These are phyloP conservation scores for Euspilapteryx auroguttella DNA, from an alignment of 2,888 invertebrate species.

Conservation along the genomic window DNA sequence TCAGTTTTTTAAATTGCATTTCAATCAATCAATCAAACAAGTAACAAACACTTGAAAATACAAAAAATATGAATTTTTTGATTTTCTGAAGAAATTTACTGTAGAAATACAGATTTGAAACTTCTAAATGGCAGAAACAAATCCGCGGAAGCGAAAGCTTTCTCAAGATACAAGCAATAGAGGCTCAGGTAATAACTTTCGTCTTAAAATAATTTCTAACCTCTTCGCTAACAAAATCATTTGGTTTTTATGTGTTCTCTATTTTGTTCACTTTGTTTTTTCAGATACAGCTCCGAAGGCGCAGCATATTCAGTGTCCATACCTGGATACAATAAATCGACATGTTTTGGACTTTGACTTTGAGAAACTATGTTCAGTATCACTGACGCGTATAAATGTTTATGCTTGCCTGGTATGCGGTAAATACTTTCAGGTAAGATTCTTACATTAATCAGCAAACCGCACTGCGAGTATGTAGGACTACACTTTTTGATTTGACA, in stretches of 20 bases:
- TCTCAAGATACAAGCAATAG: no score
- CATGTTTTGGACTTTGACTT: conserved; percentile 98
- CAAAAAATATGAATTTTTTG: no score
- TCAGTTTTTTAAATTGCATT: no score
- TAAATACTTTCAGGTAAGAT: conserved; percentile 85
- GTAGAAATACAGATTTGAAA: no score
- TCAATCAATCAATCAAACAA: no score
- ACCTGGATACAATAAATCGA: conserved; percentile 96
- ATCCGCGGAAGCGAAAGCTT: conserved; percentile 25
- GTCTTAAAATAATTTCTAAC: no score
- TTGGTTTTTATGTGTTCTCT: neutral
- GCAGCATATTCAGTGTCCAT: conserved; percentile 79
- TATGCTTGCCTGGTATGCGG: conserved; percentile 99
- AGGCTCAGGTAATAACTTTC: no score
- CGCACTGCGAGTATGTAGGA: no score
- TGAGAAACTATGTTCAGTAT: conserved; percentile 98
- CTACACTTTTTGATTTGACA: no score
- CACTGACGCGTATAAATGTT: conserved; percentile 96
- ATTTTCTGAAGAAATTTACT: no score
- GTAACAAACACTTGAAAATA: no score
- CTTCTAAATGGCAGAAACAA: conserved; percentile 21
- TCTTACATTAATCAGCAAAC: no score
- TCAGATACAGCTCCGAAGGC: conserved; percentile 24
- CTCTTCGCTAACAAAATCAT: conserved; percentile 8
- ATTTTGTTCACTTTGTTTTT: conserved; percentile 10